Conservation (phyloP, 2,888 invertebrate genomes). For the Byasa hedistus region DNA sequence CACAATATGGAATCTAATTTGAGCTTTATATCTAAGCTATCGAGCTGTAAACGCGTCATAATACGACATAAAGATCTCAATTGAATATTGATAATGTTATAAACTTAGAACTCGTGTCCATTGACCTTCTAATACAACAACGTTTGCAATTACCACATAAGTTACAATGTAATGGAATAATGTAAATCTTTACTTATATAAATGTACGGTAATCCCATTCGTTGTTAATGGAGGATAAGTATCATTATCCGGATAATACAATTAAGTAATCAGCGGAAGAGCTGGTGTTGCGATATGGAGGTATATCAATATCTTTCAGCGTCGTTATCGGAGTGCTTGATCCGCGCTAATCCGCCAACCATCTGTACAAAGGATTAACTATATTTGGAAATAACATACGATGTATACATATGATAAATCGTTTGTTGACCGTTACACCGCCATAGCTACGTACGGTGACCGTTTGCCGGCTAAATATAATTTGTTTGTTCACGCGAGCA, state of each 20-base stretch:
- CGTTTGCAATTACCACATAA: neutral
- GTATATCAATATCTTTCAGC: conserved; percentile 26
- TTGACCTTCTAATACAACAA: neutral
- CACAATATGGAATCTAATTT: neutral
- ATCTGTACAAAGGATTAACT: conserved; percentile 41
- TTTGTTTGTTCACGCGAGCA: neutral
- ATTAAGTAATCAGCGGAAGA: conserved; percentile 20
- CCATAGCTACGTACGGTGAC: conserved; percentile 5
- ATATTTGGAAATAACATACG: conserved; percentile 38
- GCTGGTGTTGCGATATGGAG: conserved; percentile 8
- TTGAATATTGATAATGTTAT: neutral
- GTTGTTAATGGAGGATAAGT: neutral
- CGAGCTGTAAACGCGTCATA: neutral
- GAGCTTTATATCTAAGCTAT: neutral
- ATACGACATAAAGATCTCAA: neutral
- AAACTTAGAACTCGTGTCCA: neutral
- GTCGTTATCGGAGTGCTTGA: conserved; percentile 36
- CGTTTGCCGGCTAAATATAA: neutral
- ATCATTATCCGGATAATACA: conserved; percentile 10
- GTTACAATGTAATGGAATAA: neutral
- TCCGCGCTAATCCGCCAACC: conserved; percentile 38
- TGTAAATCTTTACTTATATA: neutral
- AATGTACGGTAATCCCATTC: too few species aligned
- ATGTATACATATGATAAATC: conserved; percentile 37
- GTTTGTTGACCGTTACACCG: conserved; percentile 34